A percentile compares a stretch with the other conserved stretches of the same genome.
These are phyloP conservation scores for Rhinoraja longicauda DNA, from an alignment of 2,797 vertebrate species.

Conservation along the genomic window DNA sequence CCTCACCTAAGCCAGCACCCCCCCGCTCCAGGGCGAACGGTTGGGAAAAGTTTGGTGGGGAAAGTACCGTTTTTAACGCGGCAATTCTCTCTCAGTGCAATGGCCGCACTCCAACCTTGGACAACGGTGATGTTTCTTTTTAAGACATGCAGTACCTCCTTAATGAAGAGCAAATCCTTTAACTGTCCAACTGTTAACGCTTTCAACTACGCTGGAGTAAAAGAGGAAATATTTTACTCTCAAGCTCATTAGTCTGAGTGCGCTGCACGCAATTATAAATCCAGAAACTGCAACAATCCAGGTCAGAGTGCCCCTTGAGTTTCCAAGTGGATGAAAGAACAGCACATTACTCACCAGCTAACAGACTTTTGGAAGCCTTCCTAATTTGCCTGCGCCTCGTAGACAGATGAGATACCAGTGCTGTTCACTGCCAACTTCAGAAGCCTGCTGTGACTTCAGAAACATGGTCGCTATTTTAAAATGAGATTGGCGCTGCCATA, in stretches of 20 bases:
- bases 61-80: background rate
- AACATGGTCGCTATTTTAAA: background rate
- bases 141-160: background rate
- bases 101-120: background rate
- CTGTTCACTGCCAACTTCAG: constrained; percentile 19
- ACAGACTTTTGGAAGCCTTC: background rate
- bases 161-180: background rate
- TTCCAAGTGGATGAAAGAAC: constrained; percentile 20
- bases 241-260: background rate
- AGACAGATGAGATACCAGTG: constrained; percentile 21
- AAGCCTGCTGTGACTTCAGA: background rate
- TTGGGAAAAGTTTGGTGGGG: background rate
- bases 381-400: background rate
- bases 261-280: background rate
- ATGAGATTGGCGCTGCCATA: background rate
- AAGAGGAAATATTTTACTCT: background rate
- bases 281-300: background rate
- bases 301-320: background rate
- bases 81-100: background rate
- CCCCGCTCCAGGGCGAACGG: no score
- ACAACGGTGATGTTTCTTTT: background rate
- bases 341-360: background rate
- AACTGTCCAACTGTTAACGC: background rate
- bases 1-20: no score
- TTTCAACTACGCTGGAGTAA: background rate